These are phyloP conservation scores for Cyphomyrus discorhynchus DNA, from an alignment of 2,113 vertebrate species.

Conservation along the genomic window DNA sequence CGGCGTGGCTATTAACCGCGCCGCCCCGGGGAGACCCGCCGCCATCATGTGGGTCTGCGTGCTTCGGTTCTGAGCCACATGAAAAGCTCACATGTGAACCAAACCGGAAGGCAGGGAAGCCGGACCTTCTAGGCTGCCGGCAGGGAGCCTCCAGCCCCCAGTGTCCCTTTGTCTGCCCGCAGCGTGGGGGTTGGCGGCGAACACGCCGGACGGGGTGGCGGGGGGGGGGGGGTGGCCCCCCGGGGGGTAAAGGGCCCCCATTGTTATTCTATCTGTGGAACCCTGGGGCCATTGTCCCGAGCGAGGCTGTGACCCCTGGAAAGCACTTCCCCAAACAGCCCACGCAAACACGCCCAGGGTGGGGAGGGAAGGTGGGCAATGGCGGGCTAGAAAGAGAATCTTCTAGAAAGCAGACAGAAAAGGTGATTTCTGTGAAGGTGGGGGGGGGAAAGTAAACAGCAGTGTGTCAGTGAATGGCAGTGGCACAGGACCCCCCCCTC, in stretches of 20 bases:
- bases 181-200: constrained; percentile 29
- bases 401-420: background rate
- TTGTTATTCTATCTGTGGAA: constrained; percentile 60
- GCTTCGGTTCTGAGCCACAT: background rate
- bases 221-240: background rate
- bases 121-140: background rate
- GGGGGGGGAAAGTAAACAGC: background rate
- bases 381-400: background rate
- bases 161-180: constrained; percentile 49
- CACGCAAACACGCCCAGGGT: constrained; percentile 17
- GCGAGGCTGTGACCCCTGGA: constrained; percentile 56
- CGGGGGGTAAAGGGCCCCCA: constrained; percentile 27
- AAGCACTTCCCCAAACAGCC: constrained; percentile 56
- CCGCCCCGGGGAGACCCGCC: background rate
- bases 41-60: background rate
- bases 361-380: constrained; percentile 10
- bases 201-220: background rate
- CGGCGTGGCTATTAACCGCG: background rate
- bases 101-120: background rate
- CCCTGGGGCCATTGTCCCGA: constrained; percentile 54
- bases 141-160: constrained; percentile 19
- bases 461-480: background rate
- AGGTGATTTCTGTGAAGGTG: constrained; percentile 15
- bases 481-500: background rate
- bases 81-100: background rate